Evolutionary conservation across 2,797 vertebrate genomes (phyloP), one percentile per base, ranked within the genome.

Genomic region (Enteromius trimaculatus): DNA sequence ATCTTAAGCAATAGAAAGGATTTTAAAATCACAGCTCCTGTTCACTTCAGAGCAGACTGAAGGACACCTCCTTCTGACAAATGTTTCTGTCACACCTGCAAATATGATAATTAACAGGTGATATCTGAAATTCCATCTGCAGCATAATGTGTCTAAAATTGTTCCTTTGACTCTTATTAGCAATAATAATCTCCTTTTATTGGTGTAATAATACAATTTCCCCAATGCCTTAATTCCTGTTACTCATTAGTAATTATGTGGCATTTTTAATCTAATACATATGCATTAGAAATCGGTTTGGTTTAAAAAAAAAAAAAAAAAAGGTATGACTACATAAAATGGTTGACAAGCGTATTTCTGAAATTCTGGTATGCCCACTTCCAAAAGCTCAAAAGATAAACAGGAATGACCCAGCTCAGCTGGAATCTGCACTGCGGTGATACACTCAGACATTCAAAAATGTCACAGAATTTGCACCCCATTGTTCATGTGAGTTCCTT

Each of bases 1-100:
- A 3, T 65, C 64, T 77, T 69, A 31, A 37, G 5, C 37, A 77
- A 68, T 17, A 77, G 42, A n/a, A 16, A 62, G 9, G 26, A 65
- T 74, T 51, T 82, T 65, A 64, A 65, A 75, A 10, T 64, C 39
- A 49, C 34, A 65, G 17, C 44, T 81, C 53, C 39, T 51, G 47
- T 75, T 75, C 31, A 51, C 47, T 65, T 82, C 44, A 66, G 31
- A 51, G 31, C 60, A 75, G 49, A 31, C n/a, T 75, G 60, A 75
- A 82, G 9, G 58, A 75, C 70, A 66, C 47, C 58, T 64, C 42
- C 9, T 39, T 74, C 31, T 53, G 29, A 51, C 60, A 53, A 66
- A 74, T 39, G 16, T 49, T 72, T 81, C 37, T 49, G 69, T 62
- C 13, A 60, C 42, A 75, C 47, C n/a, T 82, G 29, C 60, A 65